A percentile compares a stretch with the other conserved stretches of the same genome.
Evolutionary conservation across 2,113 vertebrate genomes (phyloP).

Genomic region (Diadophis punctatus): DNA sequence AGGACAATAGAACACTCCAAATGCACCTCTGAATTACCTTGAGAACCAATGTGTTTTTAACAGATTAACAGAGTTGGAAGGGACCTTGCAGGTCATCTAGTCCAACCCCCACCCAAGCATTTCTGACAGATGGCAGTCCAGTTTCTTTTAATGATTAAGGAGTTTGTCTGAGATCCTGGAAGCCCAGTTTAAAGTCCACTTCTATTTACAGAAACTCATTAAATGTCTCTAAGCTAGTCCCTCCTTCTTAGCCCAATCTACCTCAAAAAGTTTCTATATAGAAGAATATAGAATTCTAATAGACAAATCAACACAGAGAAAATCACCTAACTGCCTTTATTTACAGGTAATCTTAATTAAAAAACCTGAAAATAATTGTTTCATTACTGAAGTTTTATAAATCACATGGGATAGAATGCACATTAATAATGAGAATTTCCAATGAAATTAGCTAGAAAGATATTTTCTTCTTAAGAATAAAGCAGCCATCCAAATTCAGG

Average conservation of each 20-base stretch:
- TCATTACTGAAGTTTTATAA: not conserved
- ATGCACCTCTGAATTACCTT: not conserved
- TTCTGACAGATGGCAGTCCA: too few relatives aligned
- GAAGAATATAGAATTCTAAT: too few relatives aligned
- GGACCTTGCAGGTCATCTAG: too few relatives aligned
- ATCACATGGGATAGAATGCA: not conserved
- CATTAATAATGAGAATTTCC: not conserved
- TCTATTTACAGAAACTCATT: not conserved
- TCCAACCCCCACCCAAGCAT: too few relatives aligned
- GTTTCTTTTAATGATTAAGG: not conserved
- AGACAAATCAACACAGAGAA: too few relatives aligned
- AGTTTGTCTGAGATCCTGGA: not conserved
- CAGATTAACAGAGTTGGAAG: too few relatives aligned
- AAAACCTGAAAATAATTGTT: not conserved
- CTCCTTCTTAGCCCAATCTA: not conserved
- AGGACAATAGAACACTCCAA: not conserved
- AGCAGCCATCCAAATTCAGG: not conserved
- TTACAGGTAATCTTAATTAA: too few relatives aligned
- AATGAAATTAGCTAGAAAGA: not conserved
- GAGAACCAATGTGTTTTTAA: not conserved
- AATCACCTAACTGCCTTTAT: too few relatives aligned
- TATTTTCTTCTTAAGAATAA: slow-evolving; percentile 30
- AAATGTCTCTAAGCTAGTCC: not conserved
- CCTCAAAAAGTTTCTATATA: too few relatives aligned
- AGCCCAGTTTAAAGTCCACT: not conserved